Evolutionary conservation across 2,797 vertebrate species (phyloP), one percentile per base, ranked within the genome.

Genomic region (Gallinago nigripennis): DNA sequence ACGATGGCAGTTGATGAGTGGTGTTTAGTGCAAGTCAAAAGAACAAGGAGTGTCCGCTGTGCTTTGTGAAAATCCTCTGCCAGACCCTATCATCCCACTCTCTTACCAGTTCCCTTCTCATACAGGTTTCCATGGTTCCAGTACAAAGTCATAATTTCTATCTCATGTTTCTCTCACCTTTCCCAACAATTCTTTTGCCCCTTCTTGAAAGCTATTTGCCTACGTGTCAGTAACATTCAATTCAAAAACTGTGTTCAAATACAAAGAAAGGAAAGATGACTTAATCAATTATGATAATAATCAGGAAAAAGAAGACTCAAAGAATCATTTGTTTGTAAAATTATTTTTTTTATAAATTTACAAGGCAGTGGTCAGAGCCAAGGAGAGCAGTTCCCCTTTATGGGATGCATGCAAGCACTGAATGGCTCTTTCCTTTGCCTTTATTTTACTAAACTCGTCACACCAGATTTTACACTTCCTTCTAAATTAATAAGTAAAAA

Each of bases 381-480:
- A 91, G 77, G 71, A 8, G 68, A 89, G 45, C 86, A 66, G 65
- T 35, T 93, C 53, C 48, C 82, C 78, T 83, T 24, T 57, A 58
- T 6, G 43, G 57, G 57, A 63, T 16, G 6, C 56, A 69, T 21
- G 16, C 1, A 45, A 83, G 85, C 61, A n/a, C 8, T 28, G 45
- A 89, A 77, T 1, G 31, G 72, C 30, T 85, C 88, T 76, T 93
- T 91, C 91, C 95, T 80, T 53, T 46, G 82, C 79, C 72, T 87
- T 60, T 83, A 86, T 96, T 95, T 94, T 84, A 94, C 94, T 90
- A 19, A 96, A 91, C 89, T 92, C 92, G 95, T 92, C 92, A 86
- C 92, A 95, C 89, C 85, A 97, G 94, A 94, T 96, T 96, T 96
- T 94, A 94, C 82, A 92, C 87, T 95, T 96, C 91, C 92, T 92